Conservation (phyloP, 2,888 invertebrate genomes). For the Melangyna quadrimaculata region DNA sequence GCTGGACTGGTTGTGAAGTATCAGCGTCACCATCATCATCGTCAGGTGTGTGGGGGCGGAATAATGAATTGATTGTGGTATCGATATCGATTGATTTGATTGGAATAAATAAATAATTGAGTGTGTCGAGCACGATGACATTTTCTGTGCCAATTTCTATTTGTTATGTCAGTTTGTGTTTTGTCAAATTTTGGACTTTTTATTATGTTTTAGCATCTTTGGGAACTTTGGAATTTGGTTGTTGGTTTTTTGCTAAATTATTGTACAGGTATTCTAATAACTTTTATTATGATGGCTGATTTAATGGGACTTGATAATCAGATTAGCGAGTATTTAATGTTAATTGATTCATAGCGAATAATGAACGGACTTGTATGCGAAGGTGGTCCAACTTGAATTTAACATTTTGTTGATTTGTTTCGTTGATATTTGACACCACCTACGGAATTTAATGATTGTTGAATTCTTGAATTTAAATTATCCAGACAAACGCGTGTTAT, state of each 20-base stretch:
- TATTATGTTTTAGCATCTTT: no score
- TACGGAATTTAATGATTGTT: neutral
- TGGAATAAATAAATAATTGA: slow-evolving; percentile 59
- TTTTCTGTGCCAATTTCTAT: slow-evolving; percentile 58
- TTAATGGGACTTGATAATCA: slow-evolving; percentile 12
- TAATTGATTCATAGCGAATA: slow-evolving; percentile 1
- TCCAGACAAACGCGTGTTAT: neutral
- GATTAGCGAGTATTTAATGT: slow-evolving; percentile 1
- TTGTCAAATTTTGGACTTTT: slow-evolving; percentile 41
- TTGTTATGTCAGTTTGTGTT: slow-evolving; percentile 26
- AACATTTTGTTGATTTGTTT: neutral
- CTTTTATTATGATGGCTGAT: neutral
- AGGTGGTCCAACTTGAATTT: neutral
- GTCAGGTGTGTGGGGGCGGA: slow-evolving; percentile 61
- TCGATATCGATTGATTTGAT: slow-evolving; percentile 57
- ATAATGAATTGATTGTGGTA: slow-evolving; percentile 53
- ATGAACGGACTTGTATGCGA: neutral
- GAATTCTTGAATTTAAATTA: neutral
- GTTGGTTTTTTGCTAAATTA: slow-evolving; percentile 1
- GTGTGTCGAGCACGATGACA: slow-evolving; percentile 31
- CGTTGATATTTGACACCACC: neutral
- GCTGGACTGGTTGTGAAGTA: neutral
- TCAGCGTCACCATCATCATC: slow-evolving; percentile 10
- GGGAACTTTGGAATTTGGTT: slow-evolving; percentile 10
- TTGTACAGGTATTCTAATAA: slow-evolving; percentile 11